Base-by-base conservation (phyloP, 2,113 vertebrate species). In the Pogona vitticeps region DNA sequence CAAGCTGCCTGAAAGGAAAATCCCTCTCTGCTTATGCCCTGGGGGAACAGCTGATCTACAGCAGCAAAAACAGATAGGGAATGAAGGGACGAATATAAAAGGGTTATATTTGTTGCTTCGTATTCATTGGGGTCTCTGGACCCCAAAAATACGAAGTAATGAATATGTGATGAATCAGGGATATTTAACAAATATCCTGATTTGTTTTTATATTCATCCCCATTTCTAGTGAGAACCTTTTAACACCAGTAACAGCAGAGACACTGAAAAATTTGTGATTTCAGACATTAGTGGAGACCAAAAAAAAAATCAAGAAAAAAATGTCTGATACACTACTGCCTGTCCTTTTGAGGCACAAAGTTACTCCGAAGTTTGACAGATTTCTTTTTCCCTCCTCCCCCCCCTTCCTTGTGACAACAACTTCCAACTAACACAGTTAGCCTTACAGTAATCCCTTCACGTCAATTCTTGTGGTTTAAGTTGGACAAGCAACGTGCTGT, bases 401-500 rank as follows among this genome's bases (percentile, higher is more conserved):
- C n/a, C 1, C 83, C 76, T 86, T 0, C 1, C 1, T 33, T 31
- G 79, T 90, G 89, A 79, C 40, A 28, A 52, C 56, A 79, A 2
- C 1, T 78, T 90, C 59, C 40, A 78, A 77, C 80, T 87, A 79
- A 78, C 38, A 10, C 59, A 73, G 73, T 88, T 89, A 83, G 65
- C 59, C 46, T 83, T 82, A 80, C 7, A 76, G 33, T 77, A 90
- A 88, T 70, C 59, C 36, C 12, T 90, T 91, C 26, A 9, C 56
- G 83, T 90, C 83, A 82, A 1, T 61, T n/a, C 63, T 90, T 67
- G 38, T 3, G 6, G 81, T 1, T 3, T 42, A 23, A 61, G 36
- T 73, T 85, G 82, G 86, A 91, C 5, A 91, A 92, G 67, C 33
- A 63, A 84, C 33, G 7, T 84, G 23, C 56, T 93, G 31, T 90